Conservation (phyloP, 2,888 invertebrate genomes). For the Sinhomidia bicolor region DNA sequence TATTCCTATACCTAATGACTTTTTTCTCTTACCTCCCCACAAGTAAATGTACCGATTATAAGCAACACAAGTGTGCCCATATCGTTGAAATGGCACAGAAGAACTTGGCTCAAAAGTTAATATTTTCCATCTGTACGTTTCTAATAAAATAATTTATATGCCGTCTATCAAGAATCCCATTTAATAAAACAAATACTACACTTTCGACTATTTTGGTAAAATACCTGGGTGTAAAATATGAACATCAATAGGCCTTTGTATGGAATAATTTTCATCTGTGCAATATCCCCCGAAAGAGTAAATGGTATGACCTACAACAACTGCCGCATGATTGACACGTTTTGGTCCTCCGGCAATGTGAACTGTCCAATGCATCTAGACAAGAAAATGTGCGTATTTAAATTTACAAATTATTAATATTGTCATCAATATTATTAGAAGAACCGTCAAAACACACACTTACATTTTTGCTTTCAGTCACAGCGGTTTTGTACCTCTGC, state of each 20-base stretch:
- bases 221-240: conserved; percentile 90
- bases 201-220: neutral
- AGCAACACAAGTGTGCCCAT: conserved; percentile 95
- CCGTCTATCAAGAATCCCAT: neutral
- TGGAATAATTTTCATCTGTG: conserved; percentile 90
- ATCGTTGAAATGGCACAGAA: conserved; percentile 88
- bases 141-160: conserved; percentile 80
- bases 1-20: too few species aligned
- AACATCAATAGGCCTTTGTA: conserved; percentile 91
- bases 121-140: conserved; percentile 83
- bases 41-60: conserved; percentile 90
- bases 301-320: conserved; percentile 89
- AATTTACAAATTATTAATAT: too few species aligned
- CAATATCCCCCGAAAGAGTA: conserved; percentile 97
- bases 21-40: conserved; percentile 88
- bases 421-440: too few species aligned
- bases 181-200: neutral
- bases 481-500: too few species aligned
- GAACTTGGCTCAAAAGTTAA: conserved; percentile 83
- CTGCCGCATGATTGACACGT: conserved; percentile 94
- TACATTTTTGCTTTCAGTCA: too few species aligned
- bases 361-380: conserved; percentile 90
- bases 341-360: conserved; percentile 94
- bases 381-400: too few species aligned
- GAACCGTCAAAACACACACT: too few species aligned